Evolutionary conservation across 2,888 invertebrate genomes (phyloP), one percentile per base, ranked within the genome.

Genomic region (Erebia ligea): DNA sequence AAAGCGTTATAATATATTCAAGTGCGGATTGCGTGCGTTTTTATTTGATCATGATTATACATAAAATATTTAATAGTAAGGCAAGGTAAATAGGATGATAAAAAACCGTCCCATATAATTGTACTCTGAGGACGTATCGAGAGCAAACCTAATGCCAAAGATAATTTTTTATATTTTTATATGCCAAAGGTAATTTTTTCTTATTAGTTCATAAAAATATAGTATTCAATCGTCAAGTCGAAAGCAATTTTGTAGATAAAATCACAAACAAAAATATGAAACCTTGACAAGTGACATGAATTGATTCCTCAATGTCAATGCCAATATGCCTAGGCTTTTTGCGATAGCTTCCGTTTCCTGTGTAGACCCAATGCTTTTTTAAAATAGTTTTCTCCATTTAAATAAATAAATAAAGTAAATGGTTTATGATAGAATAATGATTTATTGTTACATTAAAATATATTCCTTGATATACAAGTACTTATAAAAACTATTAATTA

Each of bases 261-360:
- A 45, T 15, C 45, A 21, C 3, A 15, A 45, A 45, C 8, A n/a
- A 62, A 9, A 42, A n/a, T 8, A 42, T 40, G 13, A 10, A 6
- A 13, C 62, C 21, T 62, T 21, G 45, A 62, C 48, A 21, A 10
- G 15, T 62, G 48, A 45, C 48, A 45, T n/a, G 10, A 19, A 19
- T 25, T 62, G 62, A 62, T 48, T 48, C 19, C 15, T 48, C 45
- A 45, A 19, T 21, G 48, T 48, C 62, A 19, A 61, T 61, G 48
- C 48, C 45, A 45, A 48, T 34, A 34, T 34, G 1, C 6, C 6
- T 62, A 25, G 21, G 62, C 10, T 61, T 61, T 45, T 61, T 62
- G 8, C 40, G 40, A 17, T 3, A 21, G 48, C 62, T 48, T 62
- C 48, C 62, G 21, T 48, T 48, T 48, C 62, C 48, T 19, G 62